Base-by-base conservation (phyloP, 2,797 vertebrate genomes). In the Pipistrellus kuhlii region DNA sequence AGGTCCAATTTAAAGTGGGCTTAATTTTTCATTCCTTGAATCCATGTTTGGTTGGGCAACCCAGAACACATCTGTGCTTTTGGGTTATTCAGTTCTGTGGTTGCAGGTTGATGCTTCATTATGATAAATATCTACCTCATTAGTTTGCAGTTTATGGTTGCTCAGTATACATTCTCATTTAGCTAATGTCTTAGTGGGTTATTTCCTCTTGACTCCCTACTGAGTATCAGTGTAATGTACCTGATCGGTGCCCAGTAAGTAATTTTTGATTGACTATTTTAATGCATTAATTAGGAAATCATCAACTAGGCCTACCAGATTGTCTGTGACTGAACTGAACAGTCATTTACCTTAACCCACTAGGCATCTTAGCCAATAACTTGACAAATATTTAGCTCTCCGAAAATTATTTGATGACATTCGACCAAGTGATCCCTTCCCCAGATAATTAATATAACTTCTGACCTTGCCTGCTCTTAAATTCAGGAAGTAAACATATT, bases 261-360 rank as follows among this genome's bases (percentile, higher is more conserved):
- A 93, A 95, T 88, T 95, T 96, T 93, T 93, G 94, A 95, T 95
- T 51, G 88, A 94, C 91, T 95, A 90, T 93, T 90, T 92, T 73
- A 89, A 94, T 72, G 73, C 83, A 90, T 96, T 96, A 88, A 96
- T 96, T 94, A 96, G 90, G 85, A 92, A 69, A 93, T 69, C 13
- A 11, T 88, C 94, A 90, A 55, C 46, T 51, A 84, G 57, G 89
- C 84, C 64, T 87, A 95, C 20, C 32, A 55, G 46, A 88, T 93
- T 83, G 25, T 86, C 87, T 94, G 81, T 91, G 75, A 92, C 87
- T n/a, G 51, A 93, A 88, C 15, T 77, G 82, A 95, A 76, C 27
- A 80, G 27, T 88, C 35, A 51, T 93, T 94, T 94, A 51, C 59
- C 93, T 89, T 87, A 93, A 80, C 46, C 64, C 88, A 94, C 12